phyloP scores from a whole-genome alignment of 2,113 vertebrate species.

The Pterophyllum scalare region DNA sequence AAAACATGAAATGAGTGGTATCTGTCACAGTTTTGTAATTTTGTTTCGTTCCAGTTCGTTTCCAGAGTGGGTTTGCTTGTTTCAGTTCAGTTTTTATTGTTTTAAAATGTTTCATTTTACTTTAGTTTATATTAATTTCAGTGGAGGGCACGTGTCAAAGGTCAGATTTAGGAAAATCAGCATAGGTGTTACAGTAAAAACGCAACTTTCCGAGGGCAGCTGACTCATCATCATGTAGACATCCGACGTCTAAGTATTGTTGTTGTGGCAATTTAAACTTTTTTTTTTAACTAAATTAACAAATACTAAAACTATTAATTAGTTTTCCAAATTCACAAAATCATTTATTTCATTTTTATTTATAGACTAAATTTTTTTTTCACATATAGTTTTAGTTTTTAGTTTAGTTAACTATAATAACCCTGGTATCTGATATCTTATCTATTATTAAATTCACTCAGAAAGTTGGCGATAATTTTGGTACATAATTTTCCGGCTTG shows the following conservation, averaged over 20 bases:
- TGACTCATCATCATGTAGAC: background rate
- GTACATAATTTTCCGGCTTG: too few relatives aligned
- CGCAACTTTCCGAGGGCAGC: background rate
- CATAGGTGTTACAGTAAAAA: background rate
- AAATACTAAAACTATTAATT: background rate
- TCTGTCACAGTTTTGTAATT: too few relatives aligned
- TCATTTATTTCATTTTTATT: background rate
- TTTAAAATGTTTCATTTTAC: background rate
- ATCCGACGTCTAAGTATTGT: background rate
- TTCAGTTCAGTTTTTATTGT: background rate
- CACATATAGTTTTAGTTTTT: background rate
- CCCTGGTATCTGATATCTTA: background rate
- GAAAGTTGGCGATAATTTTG: too few relatives aligned
- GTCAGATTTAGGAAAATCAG: background rate
- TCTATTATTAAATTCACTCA: too few relatives aligned
- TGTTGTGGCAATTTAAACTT: too few relatives aligned
- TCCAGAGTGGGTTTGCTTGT: background rate
- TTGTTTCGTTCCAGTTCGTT: too few relatives aligned
- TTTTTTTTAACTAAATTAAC: background rate
- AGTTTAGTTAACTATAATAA: background rate
- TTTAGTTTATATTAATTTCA: background rate
- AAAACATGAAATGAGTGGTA: too few relatives aligned
- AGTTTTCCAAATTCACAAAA: background rate
- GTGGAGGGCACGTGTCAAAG: background rate
- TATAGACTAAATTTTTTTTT: background rate